Percentiles rank a stretch among this genome's conserved stretches.
Conservation (phyloP, 1,140 invertebrate genomes). For the Eupeodes corollae region DNA sequence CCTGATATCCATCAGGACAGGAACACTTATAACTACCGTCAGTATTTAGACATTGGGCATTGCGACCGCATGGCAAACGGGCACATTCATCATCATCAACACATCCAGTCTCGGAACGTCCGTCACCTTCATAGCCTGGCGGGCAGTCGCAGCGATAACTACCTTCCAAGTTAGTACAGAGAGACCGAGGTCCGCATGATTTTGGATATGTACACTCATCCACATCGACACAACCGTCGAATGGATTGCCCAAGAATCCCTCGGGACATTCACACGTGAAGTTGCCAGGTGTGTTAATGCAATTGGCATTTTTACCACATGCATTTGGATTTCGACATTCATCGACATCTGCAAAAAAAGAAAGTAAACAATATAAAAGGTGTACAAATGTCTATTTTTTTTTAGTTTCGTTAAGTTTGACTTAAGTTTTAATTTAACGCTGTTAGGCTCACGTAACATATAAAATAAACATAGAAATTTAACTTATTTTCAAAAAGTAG, state of each 20-base stretch:
- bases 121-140: constrained; percentile 63
- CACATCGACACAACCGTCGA: constrained; percentile 68
- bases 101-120: constrained; percentile 52
- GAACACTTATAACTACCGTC: constrained; percentile 60
- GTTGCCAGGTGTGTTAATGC: constrained; percentile 75
- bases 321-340: constrained; percentile 68
- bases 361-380: too few relatives aligned
- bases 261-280: constrained; percentile 74
- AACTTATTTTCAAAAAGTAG: too few relatives aligned
- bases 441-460: too few relatives aligned
- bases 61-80: constrained; percentile 54
- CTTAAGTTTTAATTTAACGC: too few relatives aligned
- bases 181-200: constrained; percentile 65
- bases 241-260: constrained; percentile 80
- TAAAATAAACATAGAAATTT: too few relatives aligned
- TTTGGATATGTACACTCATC: constrained; percentile 65
- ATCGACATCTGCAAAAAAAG: constrained; percentile 58
- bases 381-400: too few relatives aligned
- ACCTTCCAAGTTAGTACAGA: constrained; percentile 68
- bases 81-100: constrained; percentile 59
- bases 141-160: constrained; percentile 73
- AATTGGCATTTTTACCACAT: constrained; percentile 69
- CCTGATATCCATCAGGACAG: constrained; percentile 64
- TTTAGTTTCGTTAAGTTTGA: too few relatives aligned
- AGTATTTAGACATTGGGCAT: constrained; percentile 60